phyloP scores from a whole-genome alignment of 2,888 invertebrate species.

The Andricus quercusramuli region DNA sequence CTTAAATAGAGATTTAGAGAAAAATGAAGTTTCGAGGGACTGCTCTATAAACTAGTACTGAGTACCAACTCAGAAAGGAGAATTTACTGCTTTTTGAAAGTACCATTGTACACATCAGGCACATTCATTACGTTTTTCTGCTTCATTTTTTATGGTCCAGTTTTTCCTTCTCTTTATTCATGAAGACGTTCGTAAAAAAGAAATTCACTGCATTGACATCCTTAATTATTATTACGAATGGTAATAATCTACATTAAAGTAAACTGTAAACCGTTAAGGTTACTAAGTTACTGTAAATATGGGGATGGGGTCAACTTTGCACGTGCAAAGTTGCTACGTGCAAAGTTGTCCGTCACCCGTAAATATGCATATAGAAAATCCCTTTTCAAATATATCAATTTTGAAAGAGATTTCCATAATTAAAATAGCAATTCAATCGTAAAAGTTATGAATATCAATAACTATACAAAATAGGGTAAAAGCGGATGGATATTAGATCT shows the following conservation, averaged over 20 bases:
- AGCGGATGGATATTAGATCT: background rate
- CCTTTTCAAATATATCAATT: background rate
- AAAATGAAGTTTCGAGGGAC: background rate
- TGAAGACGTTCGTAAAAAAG: background rate
- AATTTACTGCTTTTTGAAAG: slow-evolving; percentile 2
- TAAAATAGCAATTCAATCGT: background rate
- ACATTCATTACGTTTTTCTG: background rate
- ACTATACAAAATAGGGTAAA: background rate
- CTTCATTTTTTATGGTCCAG: background rate
- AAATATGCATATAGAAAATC: background rate
- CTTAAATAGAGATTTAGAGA: background rate
- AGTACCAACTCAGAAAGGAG: background rate
- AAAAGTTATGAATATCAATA: background rate
- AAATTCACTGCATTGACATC: background rate
- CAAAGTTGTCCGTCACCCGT: no score
- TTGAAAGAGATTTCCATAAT: background rate
- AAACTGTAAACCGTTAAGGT: no score
- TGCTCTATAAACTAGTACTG: background rate
- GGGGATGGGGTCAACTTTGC: no score
- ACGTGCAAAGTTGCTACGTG: no score
- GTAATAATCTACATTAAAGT: no score
- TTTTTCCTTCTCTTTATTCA: background rate
- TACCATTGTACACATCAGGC: background rate
- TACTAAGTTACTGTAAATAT: no score
- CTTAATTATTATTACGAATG: background rate